These are phyloP conservation scores for Temnothorax nylanderi DNA, from an alignment of 1,140 invertebrate species.

Conservation along the genomic window DNA sequence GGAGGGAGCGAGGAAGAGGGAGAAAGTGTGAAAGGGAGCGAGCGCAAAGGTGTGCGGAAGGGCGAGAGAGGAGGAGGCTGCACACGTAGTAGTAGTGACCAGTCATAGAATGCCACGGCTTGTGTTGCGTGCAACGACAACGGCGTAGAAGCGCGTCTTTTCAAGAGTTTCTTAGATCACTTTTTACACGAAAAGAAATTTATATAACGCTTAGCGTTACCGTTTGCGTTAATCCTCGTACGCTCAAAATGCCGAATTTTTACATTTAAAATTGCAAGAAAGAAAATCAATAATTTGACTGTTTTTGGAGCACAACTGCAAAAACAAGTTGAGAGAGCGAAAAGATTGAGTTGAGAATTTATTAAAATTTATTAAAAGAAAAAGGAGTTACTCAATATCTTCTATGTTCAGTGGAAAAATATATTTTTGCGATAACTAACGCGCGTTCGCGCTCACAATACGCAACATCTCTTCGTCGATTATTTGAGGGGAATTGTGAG, in stretches of 20 bases:
- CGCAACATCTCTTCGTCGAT: conserved; percentile 1
- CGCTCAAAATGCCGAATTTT: neutral
- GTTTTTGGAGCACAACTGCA: neutral
- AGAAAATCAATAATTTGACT: neutral
- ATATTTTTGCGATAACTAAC: conserved; percentile 1
- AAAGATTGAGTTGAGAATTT: neutral
- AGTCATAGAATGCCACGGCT: conserved; percentile 69
- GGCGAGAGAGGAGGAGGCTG: neutral
- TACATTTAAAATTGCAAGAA: neutral
- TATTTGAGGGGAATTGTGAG: conserved; percentile 28
- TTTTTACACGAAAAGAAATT: neutral
- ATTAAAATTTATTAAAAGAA: neutral
- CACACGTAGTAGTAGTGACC: conserved; percentile 59
- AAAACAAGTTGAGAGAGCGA: neutral
- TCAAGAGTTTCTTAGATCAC: neutral
- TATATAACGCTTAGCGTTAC: neutral
- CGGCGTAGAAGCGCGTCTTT: conserved; percentile 6
- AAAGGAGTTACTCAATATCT: neutral
- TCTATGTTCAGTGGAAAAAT: neutral
- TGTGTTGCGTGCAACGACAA: conserved; percentile 49
- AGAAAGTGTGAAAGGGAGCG: conserved; percentile 48
- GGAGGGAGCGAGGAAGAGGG: conserved; percentile 41
- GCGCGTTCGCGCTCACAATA: neutral
- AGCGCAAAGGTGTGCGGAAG: neutral
- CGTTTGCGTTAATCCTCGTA: neutral